Percentiles rank a stretch among this genome's conserved stretches.
Conservation (phyloP, 2,888 invertebrate genomes). For the Schrankia costaestrigalis region DNA sequence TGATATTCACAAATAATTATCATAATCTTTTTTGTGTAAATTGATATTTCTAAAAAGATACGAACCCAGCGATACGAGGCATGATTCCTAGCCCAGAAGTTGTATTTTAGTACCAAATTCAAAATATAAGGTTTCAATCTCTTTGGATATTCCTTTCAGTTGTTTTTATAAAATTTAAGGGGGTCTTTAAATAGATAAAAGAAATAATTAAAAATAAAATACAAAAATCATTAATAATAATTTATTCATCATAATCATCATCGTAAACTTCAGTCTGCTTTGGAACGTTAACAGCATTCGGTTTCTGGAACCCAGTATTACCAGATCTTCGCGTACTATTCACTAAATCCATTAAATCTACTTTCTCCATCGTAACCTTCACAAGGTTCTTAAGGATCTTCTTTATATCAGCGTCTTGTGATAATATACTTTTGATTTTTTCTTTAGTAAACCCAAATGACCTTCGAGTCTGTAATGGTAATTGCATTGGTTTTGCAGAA, state of each 20-base stretch:
- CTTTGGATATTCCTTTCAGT: too few relatives aligned
- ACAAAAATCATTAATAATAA: not conserved
- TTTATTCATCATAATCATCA: constrained; percentile 19
- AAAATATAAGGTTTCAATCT: too few relatives aligned
- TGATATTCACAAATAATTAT: too few relatives aligned
- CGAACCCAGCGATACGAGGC: too few relatives aligned
- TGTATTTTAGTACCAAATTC: too few relatives aligned
- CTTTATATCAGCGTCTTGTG: constrained; percentile 66
- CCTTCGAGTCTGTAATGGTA: constrained; percentile 43
- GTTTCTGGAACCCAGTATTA: constrained; percentile 9
- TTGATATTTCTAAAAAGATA: too few relatives aligned
- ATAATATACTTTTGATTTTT: constrained; percentile 58
- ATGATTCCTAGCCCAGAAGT: too few relatives aligned
- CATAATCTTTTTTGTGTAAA: too few relatives aligned
- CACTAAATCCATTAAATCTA: constrained; percentile 54
- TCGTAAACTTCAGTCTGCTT: not conserved
- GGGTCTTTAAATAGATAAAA: not conserved
- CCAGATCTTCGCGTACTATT: constrained; percentile 14
- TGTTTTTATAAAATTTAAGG: not conserved
- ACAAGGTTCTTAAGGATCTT: constrained; percentile 69
- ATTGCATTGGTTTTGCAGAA: constrained; percentile 12
- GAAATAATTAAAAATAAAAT: not conserved
- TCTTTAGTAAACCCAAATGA: constrained; percentile 56
- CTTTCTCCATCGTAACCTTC: constrained; percentile 71
- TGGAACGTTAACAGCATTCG: constrained; percentile 1